phyloP scores from a whole-genome alignment of 2,888 invertebrate genomes.

The Spodoptera exigua region DNA sequence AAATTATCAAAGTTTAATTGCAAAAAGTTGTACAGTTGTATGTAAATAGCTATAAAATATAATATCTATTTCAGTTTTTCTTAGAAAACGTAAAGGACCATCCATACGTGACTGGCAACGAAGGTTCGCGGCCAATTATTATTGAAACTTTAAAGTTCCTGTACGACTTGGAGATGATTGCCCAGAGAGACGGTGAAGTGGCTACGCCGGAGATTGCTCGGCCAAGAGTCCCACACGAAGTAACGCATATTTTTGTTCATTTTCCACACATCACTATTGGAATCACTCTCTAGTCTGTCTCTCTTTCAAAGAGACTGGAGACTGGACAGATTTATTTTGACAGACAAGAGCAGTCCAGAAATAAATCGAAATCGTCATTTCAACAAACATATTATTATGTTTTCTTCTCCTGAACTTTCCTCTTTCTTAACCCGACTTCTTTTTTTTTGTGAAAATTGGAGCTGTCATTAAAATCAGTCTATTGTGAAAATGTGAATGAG shows the following conservation, averaged over 20 bases:
- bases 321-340: no score
- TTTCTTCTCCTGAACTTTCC: no score
- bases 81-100: conserved; percentile 97
- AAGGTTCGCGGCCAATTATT: conserved; percentile 95
- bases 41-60: neutral
- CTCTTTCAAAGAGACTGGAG: no score
- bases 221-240: conserved; percentile 95
- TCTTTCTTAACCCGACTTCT: no score
- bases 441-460: no score
- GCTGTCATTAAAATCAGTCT: no score
- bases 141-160: conserved; percentile 97
- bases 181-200: conserved; percentile 93
- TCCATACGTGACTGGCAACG: conserved; percentile 94
- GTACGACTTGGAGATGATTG: conserved; percentile 96
- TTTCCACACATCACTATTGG: conserved; percentile 1
- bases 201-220: conserved; percentile 95
- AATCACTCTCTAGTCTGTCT: neutral
- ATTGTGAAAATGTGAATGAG: no score
- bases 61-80: conserved; percentile 91
- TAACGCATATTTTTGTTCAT: conserved; percentile 54
- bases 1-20: no score
- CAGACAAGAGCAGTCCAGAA: neutral
- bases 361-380: neutral
- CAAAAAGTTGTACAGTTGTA: no score
- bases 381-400: no score